phyloP scores from a whole-genome alignment of 2,888 invertebrate genomes.

The Ceramica pisi region DNA sequence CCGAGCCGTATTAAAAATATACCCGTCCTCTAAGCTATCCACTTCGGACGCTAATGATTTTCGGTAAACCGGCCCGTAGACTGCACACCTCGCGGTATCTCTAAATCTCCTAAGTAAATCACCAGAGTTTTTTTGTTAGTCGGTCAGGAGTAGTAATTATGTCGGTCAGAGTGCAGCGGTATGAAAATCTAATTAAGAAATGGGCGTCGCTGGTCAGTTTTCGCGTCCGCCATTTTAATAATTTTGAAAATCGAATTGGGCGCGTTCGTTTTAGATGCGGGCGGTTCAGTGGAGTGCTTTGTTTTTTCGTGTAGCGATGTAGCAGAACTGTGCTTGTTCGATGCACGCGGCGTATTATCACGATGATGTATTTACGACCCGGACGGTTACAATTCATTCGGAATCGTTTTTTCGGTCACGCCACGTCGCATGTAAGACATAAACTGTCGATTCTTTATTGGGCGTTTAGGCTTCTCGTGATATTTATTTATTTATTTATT shows the following conservation, averaged over 20 bases:
- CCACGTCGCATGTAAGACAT: constrained; percentile 88
- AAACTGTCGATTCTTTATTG: constrained; percentile 87
- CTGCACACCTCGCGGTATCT: constrained; percentile 87
- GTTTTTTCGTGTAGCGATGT: constrained; percentile 71
- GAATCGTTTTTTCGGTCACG: constrained; percentile 89
- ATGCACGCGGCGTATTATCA: constrained; percentile 83
- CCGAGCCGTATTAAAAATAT: constrained; percentile 89
- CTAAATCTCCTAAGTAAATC: constrained; percentile 89
- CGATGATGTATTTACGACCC: constrained; percentile 87
- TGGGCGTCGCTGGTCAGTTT: constrained; percentile 83
- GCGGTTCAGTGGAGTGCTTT: constrained; percentile 59
- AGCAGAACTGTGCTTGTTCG: constrained; percentile 74
- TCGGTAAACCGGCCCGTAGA: constrained; percentile 89
- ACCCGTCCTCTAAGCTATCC: constrained; percentile 88
- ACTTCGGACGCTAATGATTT: constrained; percentile 89
- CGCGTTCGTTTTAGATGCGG: constrained; percentile 65
- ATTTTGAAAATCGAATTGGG: constrained; percentile 74
- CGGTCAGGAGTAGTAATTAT: constrained; percentile 89
- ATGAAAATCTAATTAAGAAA: constrained; percentile 90
- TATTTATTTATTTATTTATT: too few species aligned
- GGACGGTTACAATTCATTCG: constrained; percentile 85
- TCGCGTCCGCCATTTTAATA: constrained; percentile 81
- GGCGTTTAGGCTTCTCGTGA: constrained; percentile 80
- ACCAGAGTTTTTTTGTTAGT: constrained; percentile 85
- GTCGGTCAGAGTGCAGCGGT: constrained; percentile 90